Percentiles rank a stretch among this genome's conserved stretches.
These are phyloP conservation scores for Microctenopoma steveboyesi DNA, from an alignment of 2,797 vertebrate genomes.

Conservation along the genomic window DNA sequence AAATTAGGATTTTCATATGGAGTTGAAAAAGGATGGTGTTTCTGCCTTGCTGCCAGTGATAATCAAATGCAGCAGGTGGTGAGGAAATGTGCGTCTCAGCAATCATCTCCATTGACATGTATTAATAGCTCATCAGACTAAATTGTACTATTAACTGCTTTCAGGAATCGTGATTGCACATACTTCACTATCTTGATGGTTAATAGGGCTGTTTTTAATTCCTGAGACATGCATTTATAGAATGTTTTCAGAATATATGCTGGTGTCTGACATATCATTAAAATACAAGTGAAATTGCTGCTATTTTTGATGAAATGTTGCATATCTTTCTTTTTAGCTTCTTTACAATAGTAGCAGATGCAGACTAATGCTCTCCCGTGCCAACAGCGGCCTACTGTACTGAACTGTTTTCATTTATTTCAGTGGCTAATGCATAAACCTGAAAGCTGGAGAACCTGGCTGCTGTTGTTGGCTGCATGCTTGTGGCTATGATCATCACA, in stretches of 20 bases:
- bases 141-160: slow-evolving; percentile 86
- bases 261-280: slow-evolving; percentile 39
- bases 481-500: slow-evolving; percentile 34
- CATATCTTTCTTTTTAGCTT: slow-evolving; percentile 22
- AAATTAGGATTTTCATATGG: slow-evolving; percentile 62
- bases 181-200: slow-evolving; percentile 63
- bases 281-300: slow-evolving; percentile 27
- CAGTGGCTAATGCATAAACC: slow-evolving; percentile 32
- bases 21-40: slow-evolving; percentile 61
- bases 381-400: slow-evolving; percentile 33
- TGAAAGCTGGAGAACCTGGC: slow-evolving; percentile 46
- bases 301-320: slow-evolving; percentile 31
- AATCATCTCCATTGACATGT: slow-evolving; percentile 86
- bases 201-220: slow-evolving; percentile 66
- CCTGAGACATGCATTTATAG: slow-evolving; percentile 47
- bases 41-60: slow-evolving; percentile 74
- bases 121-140: slow-evolving; percentile 87
- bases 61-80: slow-evolving; percentile 85
- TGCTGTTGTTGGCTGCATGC: slow-evolving; percentile 56
- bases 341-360: slow-evolving; percentile 33
- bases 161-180: slow-evolving; percentile 81
- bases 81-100: slow-evolving; percentile 80
- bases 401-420: slow-evolving; percentile 32
- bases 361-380: slow-evolving; percentile 25
- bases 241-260: slow-evolving; percentile 45